A percentile compares a stretch with the other conserved stretches of the same genome.
phyloP scores from a whole-genome alignment of 1,140 invertebrate species.

The Zaprionus ornatus region DNA sequence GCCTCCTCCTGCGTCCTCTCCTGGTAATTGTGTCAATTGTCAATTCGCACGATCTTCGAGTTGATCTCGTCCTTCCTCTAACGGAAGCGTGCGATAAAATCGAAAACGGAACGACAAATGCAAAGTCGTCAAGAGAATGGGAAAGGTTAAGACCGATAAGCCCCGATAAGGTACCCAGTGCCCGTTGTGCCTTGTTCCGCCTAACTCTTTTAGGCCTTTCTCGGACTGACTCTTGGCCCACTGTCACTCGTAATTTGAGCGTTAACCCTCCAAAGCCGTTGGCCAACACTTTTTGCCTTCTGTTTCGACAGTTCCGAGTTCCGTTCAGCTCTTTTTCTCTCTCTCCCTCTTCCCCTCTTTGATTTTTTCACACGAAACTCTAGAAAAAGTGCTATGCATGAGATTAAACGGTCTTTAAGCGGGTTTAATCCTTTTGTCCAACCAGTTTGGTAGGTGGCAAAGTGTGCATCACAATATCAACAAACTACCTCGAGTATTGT shows the following conservation, averaged over 20 bases:
- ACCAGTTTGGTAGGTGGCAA: constrained; percentile 71
- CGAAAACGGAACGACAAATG: constrained; percentile 25
- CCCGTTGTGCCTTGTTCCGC: constrained; percentile 49
- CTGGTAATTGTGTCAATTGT: constrained; percentile 76
- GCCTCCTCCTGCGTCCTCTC: constrained; percentile 5
- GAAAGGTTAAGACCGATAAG: constrained; percentile 27
- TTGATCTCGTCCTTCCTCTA: constrained; percentile 13
- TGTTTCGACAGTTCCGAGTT: constrained; percentile 24
- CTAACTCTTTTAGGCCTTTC: constrained; percentile 66
- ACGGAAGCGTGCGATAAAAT: constrained; percentile 55
- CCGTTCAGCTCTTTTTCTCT: constrained; percentile 41
- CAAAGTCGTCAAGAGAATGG: background rate
- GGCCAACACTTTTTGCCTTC: constrained; percentile 34
- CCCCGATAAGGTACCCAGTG: constrained; percentile 1
- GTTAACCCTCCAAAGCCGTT: constrained; percentile 63
- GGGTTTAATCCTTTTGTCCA: constrained; percentile 77
- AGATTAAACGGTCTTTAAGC: constrained; percentile 77
- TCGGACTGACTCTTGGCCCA: constrained; percentile 62
- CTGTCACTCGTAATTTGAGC: constrained; percentile 70
- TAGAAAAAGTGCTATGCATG: constrained; percentile 47
- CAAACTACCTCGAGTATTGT: constrained; percentile 23
- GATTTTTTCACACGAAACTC: constrained; percentile 71
- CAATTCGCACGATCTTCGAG: constrained; percentile 64
- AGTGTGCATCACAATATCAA: constrained; percentile 55
- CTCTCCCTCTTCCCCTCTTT: constrained; percentile 8